Evolutionary conservation across 2,888 invertebrate genomes (phyloP), one percentile per base, ranked within the genome.

Genomic region (Cheilosia urbana): DNA sequence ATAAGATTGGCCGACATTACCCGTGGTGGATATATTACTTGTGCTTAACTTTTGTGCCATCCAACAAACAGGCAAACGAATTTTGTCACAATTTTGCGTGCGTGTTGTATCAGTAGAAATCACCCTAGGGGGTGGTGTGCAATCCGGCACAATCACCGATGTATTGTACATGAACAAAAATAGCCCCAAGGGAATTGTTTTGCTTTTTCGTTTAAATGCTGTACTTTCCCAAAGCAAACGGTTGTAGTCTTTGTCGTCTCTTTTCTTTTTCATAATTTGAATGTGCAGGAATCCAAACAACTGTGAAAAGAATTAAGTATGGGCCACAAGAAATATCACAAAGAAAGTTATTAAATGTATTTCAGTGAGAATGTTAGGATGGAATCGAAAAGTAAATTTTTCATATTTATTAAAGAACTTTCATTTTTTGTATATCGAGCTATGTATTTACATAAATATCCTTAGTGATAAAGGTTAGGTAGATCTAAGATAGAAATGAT

Each of bases 1-100:
- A 79, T 72, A 77, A 68, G 80, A 77, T 77, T 85, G 71, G 49
- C 42, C 60, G 51, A 72, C 66, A 72, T 51, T 60, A 66, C 65
- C 60, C 47, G 47, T 65, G 62, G 45, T 69, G 40, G 51, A 69
- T 75, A 65, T 69, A 80, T 40, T 71, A 58, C 71, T 55, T 57
- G 24, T 63, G 49, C 63, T 78, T 63, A 57, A 53, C 37, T 62
- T 73, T 40, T 13, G 34, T 55, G 71, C 17, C 11, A 47, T 24
- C 19, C 24, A 69, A 68, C 21, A 60, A 69, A 68, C 17, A 60
- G 30, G 30, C 60, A 75, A 19, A 76, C 21, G 40, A 72, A 17
- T 60, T 77, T 82, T 42, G 51, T 66, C 53, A 30, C 65, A 82
- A 55, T 42, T 65, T 53, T 71, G 65, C 65, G 71, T 82, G 58